Percentiles rank a stretch among this genome's conserved stretches.
Evolutionary conservation across 2,888 invertebrate species (phyloP).

Genomic region (Metallyticus violacea): DNA sequence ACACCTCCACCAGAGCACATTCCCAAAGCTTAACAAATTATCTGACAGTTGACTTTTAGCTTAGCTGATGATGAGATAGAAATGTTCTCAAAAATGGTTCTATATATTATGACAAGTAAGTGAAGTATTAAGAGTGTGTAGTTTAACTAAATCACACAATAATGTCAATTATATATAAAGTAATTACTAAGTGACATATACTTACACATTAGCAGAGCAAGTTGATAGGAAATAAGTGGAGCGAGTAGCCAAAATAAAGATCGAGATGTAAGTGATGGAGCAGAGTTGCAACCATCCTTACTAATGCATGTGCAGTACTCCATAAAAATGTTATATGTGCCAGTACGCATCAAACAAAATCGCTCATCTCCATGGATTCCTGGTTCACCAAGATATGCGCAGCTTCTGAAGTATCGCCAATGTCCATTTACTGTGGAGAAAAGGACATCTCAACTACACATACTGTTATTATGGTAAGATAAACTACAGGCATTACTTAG

Average conservation of each 20-base stretch:
- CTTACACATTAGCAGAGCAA: no score
- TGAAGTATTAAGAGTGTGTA: no score
- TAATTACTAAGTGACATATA: no score
- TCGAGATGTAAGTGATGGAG: constrained; percentile 37
- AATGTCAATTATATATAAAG: no score
- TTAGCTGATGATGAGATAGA: no score
- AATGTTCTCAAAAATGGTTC: no score
- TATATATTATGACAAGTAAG: no score
- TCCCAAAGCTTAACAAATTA: no score
- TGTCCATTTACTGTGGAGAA: constrained; percentile 70
- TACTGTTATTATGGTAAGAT: background rate
- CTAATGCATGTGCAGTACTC: constrained; percentile 92
- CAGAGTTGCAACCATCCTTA: constrained; percentile 86
- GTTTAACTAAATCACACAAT: no score
- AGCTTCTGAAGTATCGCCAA: constrained; percentile 85
- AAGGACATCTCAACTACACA: background rate
- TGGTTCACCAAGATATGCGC: constrained; percentile 87
- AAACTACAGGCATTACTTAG: no score
- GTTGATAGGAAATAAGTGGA: background rate
- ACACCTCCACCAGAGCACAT: no score
- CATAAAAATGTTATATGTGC: constrained; percentile 89
- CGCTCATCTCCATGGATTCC: constrained; percentile 87
- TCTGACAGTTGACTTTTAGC: no score
- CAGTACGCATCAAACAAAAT: constrained; percentile 86
- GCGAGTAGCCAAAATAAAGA: background rate